Percentiles rank a stretch among this genome's conserved stretches.
Conservation (phyloP, 2,113 vertebrate genomes). For the Perca flavescens region DNA sequence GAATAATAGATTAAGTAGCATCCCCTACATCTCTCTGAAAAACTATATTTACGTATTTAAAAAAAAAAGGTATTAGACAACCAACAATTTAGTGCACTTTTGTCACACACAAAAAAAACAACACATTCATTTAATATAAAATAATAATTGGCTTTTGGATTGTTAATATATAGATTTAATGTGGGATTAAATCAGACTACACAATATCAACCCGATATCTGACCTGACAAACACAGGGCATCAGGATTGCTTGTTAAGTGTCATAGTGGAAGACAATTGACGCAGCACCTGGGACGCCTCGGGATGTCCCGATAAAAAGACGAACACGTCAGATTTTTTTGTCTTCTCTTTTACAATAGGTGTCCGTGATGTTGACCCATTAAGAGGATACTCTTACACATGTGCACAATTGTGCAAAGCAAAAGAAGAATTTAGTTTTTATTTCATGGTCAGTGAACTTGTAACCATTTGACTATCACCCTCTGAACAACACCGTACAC, state of each 20-base stretch:
- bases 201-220: background rate
- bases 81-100: background rate
- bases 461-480: no score
- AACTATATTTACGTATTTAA: background rate
- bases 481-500: no score
- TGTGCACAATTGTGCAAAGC: no score
- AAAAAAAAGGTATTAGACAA: background rate
- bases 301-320: no score
- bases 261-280: background rate
- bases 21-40: background rate
- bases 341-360: no score
- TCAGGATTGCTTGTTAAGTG: background rate
- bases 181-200: background rate
- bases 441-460: no score
- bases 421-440: no score
- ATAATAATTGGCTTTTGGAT: background rate
- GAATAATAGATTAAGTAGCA: background rate
- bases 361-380: no score
- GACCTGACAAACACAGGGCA: accelerated
- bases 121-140: background rate
- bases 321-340: no score
- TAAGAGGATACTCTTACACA: no score
- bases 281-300: no score
- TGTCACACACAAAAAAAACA: no score
- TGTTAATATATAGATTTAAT: background rate